Evolutionary conservation across 2,888 invertebrate species (phyloP).

Genomic region (Metallyticus violacea): DNA sequence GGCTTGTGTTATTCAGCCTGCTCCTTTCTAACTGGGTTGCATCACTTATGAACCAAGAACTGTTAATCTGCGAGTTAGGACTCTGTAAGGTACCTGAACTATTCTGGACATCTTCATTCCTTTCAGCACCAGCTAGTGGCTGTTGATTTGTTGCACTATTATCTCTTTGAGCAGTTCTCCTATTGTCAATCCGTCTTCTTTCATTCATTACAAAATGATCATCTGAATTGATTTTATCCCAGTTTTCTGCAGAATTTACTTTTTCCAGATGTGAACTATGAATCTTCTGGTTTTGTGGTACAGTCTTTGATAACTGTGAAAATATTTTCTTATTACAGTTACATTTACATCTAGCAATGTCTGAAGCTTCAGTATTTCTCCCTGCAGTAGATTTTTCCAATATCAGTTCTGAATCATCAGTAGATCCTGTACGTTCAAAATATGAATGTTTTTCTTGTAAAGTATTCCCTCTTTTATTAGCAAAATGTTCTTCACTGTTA

Average conservation of each 20-base stretch:
- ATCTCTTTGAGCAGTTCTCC: neutral
- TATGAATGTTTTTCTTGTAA: neutral
- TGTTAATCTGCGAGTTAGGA: constrained; percentile 18
- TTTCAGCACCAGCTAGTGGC: no score
- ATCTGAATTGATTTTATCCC: neutral
- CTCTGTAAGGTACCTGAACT: neutral
- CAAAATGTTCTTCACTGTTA: neutral
- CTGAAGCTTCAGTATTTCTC: neutral
- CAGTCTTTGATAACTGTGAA: neutral
- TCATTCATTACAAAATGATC: no score
- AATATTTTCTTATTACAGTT: neutral
- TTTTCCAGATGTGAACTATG: neutral
- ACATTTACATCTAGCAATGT: neutral
- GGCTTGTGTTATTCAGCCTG: neutral
- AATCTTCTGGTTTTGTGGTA: neutral
- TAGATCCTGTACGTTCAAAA: neutral
- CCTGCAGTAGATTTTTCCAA: neutral
- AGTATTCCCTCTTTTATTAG: neutral
- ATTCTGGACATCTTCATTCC: neutral
- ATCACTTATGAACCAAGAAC: neutral
- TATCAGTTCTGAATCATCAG: neutral
- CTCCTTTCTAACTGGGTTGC: neutral
- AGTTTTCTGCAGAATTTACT: neutral
- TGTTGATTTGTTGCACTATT: neutral
- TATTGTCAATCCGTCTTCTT: neutral